These are phyloP conservation scores for Notamacropus eugenii DNA, from an alignment of 2,797 vertebrate species.

Conservation along the genomic window DNA sequence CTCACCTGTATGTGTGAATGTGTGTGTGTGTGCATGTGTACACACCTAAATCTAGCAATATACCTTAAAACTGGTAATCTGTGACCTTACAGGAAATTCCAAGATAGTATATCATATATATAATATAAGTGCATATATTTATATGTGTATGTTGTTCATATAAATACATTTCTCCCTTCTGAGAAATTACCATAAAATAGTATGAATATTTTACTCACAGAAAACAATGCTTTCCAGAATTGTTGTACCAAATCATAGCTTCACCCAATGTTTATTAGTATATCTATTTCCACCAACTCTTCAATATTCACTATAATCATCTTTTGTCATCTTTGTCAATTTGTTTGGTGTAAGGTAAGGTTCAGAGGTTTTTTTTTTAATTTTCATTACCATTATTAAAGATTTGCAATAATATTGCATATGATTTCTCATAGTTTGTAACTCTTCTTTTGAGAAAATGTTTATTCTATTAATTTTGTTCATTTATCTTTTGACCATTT, in stretches of 20 bases:
- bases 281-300: neutral
- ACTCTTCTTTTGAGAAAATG: neutral
- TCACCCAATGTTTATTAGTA: neutral
- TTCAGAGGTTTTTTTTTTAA: neutral
- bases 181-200: neutral
- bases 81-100: no score
- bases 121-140: neutral
- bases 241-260: neutral
- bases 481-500: neutral
- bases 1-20: neutral
- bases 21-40: neutral
- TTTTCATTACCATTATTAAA: neutral
- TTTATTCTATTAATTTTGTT: neutral
- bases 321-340: neutral
- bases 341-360: neutral
- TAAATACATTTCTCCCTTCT: neutral
- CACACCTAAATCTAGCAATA: neutral
- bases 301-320: neutral
- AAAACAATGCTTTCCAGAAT: neutral
- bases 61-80: neutral
- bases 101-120: no score
- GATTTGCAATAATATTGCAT: neutral
- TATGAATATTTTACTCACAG: neutral
- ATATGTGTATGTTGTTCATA: neutral
- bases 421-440: neutral